Base-by-base conservation (phyloP, 2,113 vertebrate species). In the Dipodomys stephensi region DNA sequence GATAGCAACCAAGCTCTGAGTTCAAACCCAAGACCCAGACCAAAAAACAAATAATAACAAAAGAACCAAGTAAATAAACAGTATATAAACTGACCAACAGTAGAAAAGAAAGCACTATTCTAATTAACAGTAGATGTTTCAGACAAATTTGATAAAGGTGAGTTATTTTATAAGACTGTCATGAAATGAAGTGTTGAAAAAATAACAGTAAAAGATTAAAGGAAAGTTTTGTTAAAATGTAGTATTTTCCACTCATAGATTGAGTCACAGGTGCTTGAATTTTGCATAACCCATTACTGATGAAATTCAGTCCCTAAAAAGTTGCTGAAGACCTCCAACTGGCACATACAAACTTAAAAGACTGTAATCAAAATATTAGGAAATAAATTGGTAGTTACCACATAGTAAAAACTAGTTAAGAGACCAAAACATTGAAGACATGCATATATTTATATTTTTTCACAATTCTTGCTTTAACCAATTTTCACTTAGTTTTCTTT, bases 401-500 rank as follows among this genome's bases (percentile, higher is more conserved):
- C 73, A 49, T 77, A 49, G 35, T 87, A 39, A 87, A 46, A 86
- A 32, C 39, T 87, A 30, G 18, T 28, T 77, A 65, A 65, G 74
- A 32, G 32, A 87, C 28, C 89, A 89, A 88, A 92, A 93, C 20
- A 93, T 0, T 87, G 20, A 89, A 94, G 32, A 28, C 72, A 91
- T 27, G 4, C n/a, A 72, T 76, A 53, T 25, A 64, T 72, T 88
- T 92, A 86, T 19, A 71, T 57, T 80, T 95, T 93, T 95, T 79
- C 87, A 93, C 46, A 94, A 90, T 87, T 81, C 78, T 49, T 67
- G 46, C 69, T 87, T 83, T 93, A 92, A 44, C 57, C 65, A 74
- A 89, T 90, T 90, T 94, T 93, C 73, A 87, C 39, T 78, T 94
- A 94, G 79, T 87, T 86, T 78, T 73, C 44, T 81, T 81, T 91